Percentiles rank a stretch among this genome's conserved stretches.
Evolutionary conservation across 2,113 vertebrate species (phyloP).

Genomic region (Micromys minutus): DNA sequence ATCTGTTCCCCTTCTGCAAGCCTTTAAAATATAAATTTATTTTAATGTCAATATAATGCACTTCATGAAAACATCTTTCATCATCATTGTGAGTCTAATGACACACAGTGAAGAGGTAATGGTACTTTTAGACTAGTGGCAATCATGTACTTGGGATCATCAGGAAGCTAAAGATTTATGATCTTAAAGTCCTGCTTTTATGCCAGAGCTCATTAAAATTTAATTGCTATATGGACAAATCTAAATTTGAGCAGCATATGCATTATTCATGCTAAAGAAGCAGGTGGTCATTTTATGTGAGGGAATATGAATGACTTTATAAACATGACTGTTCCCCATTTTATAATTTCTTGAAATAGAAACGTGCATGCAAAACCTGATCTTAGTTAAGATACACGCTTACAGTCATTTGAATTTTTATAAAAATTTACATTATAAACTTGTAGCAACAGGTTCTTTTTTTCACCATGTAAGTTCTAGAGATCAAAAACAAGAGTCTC

Average conservation of each 20-base stretch:
- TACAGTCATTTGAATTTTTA: background rate
- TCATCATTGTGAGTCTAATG: background rate
- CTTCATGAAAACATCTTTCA: slow-evolving; percentile 46
- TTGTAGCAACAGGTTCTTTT: background rate
- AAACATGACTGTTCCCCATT: background rate
- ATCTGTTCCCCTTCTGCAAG: slow-evolving; percentile 98
- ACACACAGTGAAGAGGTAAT: slow-evolving; percentile 21
- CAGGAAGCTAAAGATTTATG: slow-evolving; percentile 9
- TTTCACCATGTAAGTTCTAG: background rate
- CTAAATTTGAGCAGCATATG: slow-evolving; percentile 30
- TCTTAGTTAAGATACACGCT: background rate
- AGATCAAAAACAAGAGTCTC: too few species aligned
- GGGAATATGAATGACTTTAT: background rate
- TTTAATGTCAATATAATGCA: slow-evolving; percentile 36
- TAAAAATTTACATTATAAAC: background rate
- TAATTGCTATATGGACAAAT: slow-evolving; percentile 32
- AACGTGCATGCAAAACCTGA: slow-evolving; percentile 28
- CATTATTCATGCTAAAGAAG: slow-evolving; percentile 36
- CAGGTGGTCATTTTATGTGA: background rate
- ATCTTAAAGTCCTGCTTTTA: slow-evolving; percentile 55
- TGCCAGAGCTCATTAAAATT: slow-evolving; percentile 43
- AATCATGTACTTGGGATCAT: slow-evolving; percentile 49
- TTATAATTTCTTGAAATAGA: slow-evolving; percentile 49
- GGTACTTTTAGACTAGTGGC: slow-evolving; percentile 16
- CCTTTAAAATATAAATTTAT: slow-evolving; percentile 85